Conservation (phyloP, 2,888 invertebrate genomes). For the Tetanocera ferruginea region DNA sequence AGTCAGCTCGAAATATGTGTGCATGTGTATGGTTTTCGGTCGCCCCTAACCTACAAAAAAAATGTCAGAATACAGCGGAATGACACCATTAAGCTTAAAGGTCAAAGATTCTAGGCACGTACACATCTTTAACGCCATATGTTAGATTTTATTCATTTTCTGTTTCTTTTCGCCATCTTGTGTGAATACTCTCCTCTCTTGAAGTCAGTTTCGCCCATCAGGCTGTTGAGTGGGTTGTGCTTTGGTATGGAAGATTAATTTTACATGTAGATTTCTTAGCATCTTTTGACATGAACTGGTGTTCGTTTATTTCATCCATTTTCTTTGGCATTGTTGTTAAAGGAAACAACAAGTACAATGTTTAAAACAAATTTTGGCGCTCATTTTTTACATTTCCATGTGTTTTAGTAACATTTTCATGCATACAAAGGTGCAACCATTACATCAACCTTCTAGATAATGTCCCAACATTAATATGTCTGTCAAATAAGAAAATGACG, state of each 20-base stretch:
- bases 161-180: slow-evolving; percentile 15
- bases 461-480: too few relatives aligned
- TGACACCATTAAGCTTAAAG: slow-evolving; percentile 37
- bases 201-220: background rate
- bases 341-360: too few relatives aligned
- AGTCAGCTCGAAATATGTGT: background rate
- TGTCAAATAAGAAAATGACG: too few relatives aligned
- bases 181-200: background rate
- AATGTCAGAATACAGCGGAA: background rate
- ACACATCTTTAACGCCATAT: slow-evolving; percentile 69
- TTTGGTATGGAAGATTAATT: background rate
- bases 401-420: too few relatives aligned
- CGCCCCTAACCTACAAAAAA: background rate
- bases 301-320: background rate
- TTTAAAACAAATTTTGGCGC: too few relatives aligned
- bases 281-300: background rate
- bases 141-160: slow-evolving; percentile 66
- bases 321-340: background rate
- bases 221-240: too few relatives aligned
- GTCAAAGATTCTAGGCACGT: slow-evolving; percentile 66
- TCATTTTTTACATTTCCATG: too few relatives aligned
- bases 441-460: too few relatives aligned
- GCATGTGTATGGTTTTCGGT: background rate
- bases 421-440: too few relatives aligned
- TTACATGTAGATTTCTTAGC: background rate